A percentile compares a stretch with the other conserved stretches of the same genome.
These are phyloP conservation scores for Drosophila tani DNA, from an alignment of 1,140 invertebrate species.

Conservation along the genomic window DNA sequence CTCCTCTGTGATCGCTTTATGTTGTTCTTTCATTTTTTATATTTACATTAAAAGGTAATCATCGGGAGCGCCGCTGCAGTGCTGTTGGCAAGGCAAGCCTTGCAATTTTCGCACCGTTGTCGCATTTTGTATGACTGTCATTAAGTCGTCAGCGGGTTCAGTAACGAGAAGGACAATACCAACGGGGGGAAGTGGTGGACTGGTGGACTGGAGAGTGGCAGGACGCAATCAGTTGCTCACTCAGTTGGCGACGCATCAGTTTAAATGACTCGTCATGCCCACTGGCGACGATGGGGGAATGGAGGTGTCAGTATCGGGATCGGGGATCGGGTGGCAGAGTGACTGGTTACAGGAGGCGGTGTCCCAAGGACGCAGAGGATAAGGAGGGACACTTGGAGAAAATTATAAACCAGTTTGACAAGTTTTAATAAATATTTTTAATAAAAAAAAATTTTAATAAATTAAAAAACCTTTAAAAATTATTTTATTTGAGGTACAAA, in stretches of 20 bases:
- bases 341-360: conserved; percentile 6
- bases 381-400: not conserved
- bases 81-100: conserved; percentile 52
- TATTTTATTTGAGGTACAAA: not conserved
- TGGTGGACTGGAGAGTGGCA: conserved; percentile 27
- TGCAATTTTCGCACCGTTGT: conserved; percentile 80
- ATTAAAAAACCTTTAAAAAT: too few relatives aligned
- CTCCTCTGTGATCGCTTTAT: conserved; percentile 16
- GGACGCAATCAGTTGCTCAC: conserved; percentile 73
- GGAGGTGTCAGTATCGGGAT: conserved; percentile 1
- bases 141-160: conserved; percentile 77
- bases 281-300: conserved; percentile 9
- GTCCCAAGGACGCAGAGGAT: conserved; percentile 23
- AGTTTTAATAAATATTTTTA: too few relatives aligned
- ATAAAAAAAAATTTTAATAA: not conserved
- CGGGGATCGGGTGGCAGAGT: not conserved
- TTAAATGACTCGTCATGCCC: conserved; percentile 69
- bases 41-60: conserved; percentile 82
- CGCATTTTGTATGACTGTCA: conserved; percentile 81
- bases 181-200: not conserved
- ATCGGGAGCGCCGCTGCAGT: conserved; percentile 58
- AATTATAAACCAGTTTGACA: too few relatives aligned
- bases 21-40: conserved; percentile 44
- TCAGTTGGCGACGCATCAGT: conserved; percentile 63
- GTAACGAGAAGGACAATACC: conserved; percentile 57